A percentile compares a stretch with the other conserved stretches of the same genome.
phyloP scores from a whole-genome alignment of 2,113 vertebrate genomes.

The Dasyurus viverrinus region DNA sequence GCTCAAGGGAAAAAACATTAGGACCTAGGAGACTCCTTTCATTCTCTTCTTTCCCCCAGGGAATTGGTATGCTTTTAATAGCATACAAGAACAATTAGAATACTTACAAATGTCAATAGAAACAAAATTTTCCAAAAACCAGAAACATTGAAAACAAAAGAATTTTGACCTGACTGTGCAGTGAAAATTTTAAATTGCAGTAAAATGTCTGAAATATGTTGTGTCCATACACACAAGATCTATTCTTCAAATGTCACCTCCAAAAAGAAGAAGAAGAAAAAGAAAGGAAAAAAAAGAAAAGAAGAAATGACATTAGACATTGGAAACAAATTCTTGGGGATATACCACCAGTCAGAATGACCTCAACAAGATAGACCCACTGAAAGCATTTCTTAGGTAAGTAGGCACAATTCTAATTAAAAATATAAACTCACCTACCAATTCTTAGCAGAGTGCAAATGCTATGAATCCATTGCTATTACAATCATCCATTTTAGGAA shows the following conservation, averaged over 20 bases:
- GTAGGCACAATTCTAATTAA: background rate
- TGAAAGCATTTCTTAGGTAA: background rate
- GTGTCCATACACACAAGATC: background rate
- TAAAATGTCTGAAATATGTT: background rate
- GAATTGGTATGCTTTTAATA: background rate
- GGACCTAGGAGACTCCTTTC: background rate
- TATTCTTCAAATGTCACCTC: background rate
- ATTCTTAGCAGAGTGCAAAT: background rate
- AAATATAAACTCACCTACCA: background rate
- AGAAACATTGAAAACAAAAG: background rate
- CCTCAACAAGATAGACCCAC: background rate
- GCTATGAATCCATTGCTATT: rapidly evolving
- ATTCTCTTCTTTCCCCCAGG: background rate
- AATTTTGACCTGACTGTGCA: background rate
- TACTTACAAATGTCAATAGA: background rate
- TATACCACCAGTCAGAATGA: background rate
- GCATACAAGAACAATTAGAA: background rate
- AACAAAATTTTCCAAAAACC: background rate
- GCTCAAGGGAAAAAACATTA: background rate
- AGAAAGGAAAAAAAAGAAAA: too few species aligned
- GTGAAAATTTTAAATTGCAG: background rate
- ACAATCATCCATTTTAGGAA: background rate
- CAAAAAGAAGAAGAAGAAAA: background rate
- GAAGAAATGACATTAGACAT: background rate
- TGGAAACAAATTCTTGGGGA: background rate